A percentile compares a stretch with the other conserved stretches of the same genome.
phyloP scores from a whole-genome alignment of 2,888 invertebrate genomes.

The Hemithea aestivaria region DNA sequence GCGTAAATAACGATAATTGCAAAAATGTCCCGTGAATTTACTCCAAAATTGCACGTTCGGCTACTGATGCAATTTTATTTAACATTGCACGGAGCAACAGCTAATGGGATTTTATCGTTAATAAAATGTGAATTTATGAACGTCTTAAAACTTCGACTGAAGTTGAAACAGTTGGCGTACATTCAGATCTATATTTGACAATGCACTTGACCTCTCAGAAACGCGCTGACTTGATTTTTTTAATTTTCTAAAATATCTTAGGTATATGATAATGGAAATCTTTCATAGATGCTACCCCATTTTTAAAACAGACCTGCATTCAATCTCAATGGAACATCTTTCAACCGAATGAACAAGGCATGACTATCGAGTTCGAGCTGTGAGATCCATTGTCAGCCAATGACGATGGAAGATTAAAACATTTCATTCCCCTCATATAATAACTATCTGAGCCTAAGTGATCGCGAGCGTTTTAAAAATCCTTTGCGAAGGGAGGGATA shows the following conservation, averaged over 20 bases:
- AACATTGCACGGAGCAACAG: conserved; percentile 25
- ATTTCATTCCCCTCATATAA: conserved; percentile 63
- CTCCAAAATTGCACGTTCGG: conserved; percentile 1
- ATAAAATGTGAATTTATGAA: conserved; percentile 41
- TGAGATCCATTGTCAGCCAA: conserved; percentile 63
- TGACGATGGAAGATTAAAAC: conserved; percentile 77
- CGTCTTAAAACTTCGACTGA: conserved; percentile 35
- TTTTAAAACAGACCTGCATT: conserved; percentile 38
- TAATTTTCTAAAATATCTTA: too few relatives aligned
- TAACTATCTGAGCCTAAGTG: conserved; percentile 79
- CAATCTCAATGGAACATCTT: conserved; percentile 40
- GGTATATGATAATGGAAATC: too few relatives aligned
- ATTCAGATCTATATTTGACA: conserved; percentile 68
- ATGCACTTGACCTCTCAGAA: conserved; percentile 67
- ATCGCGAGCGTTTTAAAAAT: conserved; percentile 63
- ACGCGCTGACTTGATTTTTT: conserved; percentile 43
- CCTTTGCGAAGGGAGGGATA: conserved; percentile 54
- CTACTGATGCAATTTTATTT: conserved; percentile 27
- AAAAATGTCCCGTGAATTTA: background rate
- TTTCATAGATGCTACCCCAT: conserved; percentile 28
- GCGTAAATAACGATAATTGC: too few relatives aligned
- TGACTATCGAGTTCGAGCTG: conserved; percentile 67
- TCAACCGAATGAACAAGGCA: conserved; percentile 57
- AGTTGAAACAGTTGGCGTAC: conserved; percentile 58
- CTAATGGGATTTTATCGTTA: conserved; percentile 36